Evolutionary conservation across 2,113 vertebrate species (phyloP).

Genomic region (Corydoras sp.): DNA sequence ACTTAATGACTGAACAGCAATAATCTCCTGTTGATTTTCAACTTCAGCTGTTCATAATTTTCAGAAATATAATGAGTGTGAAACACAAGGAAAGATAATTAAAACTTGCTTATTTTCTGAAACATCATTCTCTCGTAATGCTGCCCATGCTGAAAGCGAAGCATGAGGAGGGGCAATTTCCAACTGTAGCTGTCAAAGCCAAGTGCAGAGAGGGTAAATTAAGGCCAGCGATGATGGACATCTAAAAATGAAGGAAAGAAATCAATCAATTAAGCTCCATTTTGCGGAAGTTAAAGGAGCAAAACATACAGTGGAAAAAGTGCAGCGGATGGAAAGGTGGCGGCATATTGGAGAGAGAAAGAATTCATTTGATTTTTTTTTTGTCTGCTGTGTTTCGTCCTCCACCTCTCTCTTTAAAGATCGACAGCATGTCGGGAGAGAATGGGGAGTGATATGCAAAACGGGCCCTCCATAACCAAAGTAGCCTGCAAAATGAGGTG

Average conservation of each 20-base stretch:
- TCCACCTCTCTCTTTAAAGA: slow-evolving; percentile 77
- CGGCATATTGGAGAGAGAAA: slow-evolving; percentile 52
- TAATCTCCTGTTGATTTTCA: too few relatives aligned
- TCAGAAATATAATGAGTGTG: too few relatives aligned
- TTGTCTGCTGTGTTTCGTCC: slow-evolving; percentile 10
- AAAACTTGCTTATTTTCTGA: too few relatives aligned
- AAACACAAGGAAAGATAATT: too few relatives aligned
- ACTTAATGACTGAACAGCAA: too few relatives aligned
- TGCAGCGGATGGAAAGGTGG: slow-evolving; percentile 26
- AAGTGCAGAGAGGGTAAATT: slow-evolving; percentile 29
- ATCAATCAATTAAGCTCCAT: slow-evolving; percentile 81
- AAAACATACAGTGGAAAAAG: slow-evolving; percentile 71
- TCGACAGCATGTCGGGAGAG: slow-evolving; percentile 83
- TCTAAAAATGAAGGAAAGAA: slow-evolving; percentile 43
- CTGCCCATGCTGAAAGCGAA: too few relatives aligned
- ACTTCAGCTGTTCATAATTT: too few relatives aligned
- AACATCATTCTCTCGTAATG: too few relatives aligned
- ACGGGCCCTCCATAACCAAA: slow-evolving; percentile 96
- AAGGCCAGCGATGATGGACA: slow-evolving; percentile 36
- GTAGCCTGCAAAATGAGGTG: slow-evolving; percentile 99
- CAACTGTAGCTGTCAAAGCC: background rate
- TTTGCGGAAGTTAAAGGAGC: slow-evolving; percentile 72
- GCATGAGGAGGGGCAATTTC: too few relatives aligned
- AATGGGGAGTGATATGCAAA: slow-evolving; percentile 96
- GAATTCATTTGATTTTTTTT: slow-evolving; percentile 45